A percentile compares a stretch with the other conserved stretches of the same genome.
Evolutionary conservation across 2,113 vertebrate genomes (phyloP).

Genomic region (Etheostoma cragini): DNA sequence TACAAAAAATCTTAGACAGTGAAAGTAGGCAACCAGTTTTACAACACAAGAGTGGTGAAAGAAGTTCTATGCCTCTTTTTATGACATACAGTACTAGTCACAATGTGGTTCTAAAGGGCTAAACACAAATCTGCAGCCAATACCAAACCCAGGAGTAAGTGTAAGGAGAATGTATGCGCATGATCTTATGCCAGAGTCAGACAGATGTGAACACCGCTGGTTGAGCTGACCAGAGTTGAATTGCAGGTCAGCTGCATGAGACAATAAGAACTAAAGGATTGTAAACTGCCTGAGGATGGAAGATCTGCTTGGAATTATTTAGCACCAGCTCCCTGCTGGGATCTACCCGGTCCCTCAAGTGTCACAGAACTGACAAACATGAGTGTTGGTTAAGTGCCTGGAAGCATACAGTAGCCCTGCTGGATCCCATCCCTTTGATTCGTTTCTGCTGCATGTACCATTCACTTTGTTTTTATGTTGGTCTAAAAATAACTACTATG

Average conservation of each 20-base stretch:
- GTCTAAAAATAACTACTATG: background rate
- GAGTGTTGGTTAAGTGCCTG: constrained; percentile 50
- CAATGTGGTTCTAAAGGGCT: background rate
- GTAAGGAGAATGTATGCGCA: background rate
- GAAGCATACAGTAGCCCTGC: constrained; percentile 35
- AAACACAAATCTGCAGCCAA: background rate
- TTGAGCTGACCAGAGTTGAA: constrained; percentile 36
- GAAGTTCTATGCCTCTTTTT: background rate
- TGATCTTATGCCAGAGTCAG: constrained; percentile 5
- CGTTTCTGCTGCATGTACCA: constrained; percentile 10
- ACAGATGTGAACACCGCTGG: constrained; percentile 43
- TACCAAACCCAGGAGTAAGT: background rate
- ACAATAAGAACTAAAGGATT: constrained; percentile 24
- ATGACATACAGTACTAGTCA: background rate
- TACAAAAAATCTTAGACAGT: background rate
- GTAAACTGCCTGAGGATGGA: constrained; percentile 8
- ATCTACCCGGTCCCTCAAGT: constrained; percentile 51
- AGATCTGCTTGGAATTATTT: constrained; percentile 46
- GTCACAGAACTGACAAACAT: constrained; percentile 41
- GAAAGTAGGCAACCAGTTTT: constrained; percentile 1
- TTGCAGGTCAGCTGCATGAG: constrained; percentile 40
- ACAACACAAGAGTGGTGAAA: background rate
- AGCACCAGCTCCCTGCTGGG: constrained; percentile 53
- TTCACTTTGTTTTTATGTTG: background rate
- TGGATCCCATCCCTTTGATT: constrained; percentile 38